Percentiles rank a stretch among this genome's conserved stretches.
Conservation (phyloP, 2,113 vertebrate genomes). For the Platysteira castanea region DNA sequence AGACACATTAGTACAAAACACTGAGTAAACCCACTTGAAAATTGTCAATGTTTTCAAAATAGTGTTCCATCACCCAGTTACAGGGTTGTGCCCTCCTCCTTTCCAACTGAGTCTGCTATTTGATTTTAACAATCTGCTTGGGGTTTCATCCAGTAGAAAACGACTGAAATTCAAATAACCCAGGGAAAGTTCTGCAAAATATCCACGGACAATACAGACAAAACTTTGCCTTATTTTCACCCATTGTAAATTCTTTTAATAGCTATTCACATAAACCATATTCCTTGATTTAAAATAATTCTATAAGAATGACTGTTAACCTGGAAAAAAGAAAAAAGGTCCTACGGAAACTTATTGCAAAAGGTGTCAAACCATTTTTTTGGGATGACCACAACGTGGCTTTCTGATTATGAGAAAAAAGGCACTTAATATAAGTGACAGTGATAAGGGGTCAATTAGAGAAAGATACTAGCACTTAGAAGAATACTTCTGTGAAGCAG, state of each 20-base stretch:
- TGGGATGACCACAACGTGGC: background rate
- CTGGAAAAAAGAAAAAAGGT: background rate
- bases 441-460: background rate
- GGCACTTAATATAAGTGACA: background rate
- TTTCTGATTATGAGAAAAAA: background rate
- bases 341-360: background rate
- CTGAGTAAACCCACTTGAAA: background rate
- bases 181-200: background rate
- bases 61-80: background rate
- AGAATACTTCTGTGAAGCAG: background rate
- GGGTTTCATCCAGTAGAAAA: background rate
- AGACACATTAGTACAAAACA: background rate
- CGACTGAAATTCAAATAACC: background rate
- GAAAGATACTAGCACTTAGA: background rate
- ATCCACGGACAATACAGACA: background rate
- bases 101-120: background rate
- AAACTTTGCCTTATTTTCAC: background rate
- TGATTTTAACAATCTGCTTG: background rate
- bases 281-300: background rate
- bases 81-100: background rate
- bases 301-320: background rate
- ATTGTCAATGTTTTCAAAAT: background rate
- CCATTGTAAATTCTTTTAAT: background rate
- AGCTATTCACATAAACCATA: background rate
- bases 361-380: background rate